Conservation (phyloP, 2,888 invertebrate genomes). For the Erebia palarica region DNA sequence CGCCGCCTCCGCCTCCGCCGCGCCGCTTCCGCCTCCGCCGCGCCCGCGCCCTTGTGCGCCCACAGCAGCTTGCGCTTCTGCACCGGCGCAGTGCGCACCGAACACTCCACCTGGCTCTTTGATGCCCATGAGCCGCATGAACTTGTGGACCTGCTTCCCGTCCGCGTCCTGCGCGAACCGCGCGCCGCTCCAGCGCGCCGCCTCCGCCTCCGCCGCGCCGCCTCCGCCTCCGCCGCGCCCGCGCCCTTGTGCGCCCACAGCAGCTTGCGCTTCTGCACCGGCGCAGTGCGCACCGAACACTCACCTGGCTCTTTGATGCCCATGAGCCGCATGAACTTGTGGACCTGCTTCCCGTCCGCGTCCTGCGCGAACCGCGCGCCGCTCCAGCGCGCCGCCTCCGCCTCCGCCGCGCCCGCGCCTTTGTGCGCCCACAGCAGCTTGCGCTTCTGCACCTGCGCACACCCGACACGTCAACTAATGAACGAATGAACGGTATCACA, state of each 20-base stretch:
- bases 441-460: slow-evolving; percentile 88
- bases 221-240: slow-evolving; percentile 59
- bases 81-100: too few species aligned
- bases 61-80: too few species aligned
- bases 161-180: too few species aligned
- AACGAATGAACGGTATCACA: background rate
- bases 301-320: slow-evolving; percentile 89
- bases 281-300: slow-evolving; percentile 22
- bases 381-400: slow-evolving; percentile 86
- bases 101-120: too few species aligned
- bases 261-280: slow-evolving; percentile 94
- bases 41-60: too few species aligned
- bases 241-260: slow-evolving; percentile 86
- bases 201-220: too few species aligned
- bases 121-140: too few species aligned
- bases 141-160: too few species aligned
- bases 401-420: slow-evolving; percentile 77
- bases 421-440: slow-evolving; percentile 95
- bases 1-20: too few species aligned
- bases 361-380: slow-evolving; percentile 95
- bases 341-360: slow-evolving; percentile 94
- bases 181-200: too few species aligned
- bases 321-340: slow-evolving; percentile 98
- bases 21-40: too few species aligned
- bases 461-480: background rate